These are phyloP conservation scores for Sebastes fasciatus DNA, from an alignment of 2,113 vertebrate genomes.

Conservation along the genomic window DNA sequence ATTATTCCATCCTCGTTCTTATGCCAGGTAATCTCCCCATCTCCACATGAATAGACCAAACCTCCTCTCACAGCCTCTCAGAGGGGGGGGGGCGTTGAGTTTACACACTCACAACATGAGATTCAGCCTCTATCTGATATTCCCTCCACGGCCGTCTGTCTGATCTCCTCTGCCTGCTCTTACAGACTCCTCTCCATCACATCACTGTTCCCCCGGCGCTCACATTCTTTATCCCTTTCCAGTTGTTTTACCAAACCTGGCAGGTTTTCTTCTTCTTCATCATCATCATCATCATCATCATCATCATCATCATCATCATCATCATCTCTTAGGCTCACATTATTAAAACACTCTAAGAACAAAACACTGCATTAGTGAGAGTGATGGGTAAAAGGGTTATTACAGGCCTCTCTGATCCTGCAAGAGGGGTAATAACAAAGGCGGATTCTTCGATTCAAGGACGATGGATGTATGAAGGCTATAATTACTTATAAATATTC, in stretches of 20 bases:
- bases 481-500: conserved; percentile 67
- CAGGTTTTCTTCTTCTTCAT: not conserved
- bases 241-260: conserved; percentile 42
- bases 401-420: conserved; percentile 73
- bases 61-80: not conserved
- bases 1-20: conserved; percentile 12
- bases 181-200: conserved; percentile 32
- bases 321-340: conserved; percentile 65
- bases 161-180: conserved; percentile 18
- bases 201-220: conserved; percentile 13
- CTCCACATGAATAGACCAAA: not conserved
- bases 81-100: conserved; percentile 10
- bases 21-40: not conserved
- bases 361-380: conserved; percentile 70
- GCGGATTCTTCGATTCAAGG: conserved; percentile 53
- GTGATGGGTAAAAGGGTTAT: conserved; percentile 70
- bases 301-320: conserved; percentile 5
- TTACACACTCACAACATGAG: conserved; percentile 59
- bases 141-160: conserved; percentile 19
- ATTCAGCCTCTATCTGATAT: conserved; percentile 50
- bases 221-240: conserved; percentile 62
- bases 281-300: too few relatives aligned
- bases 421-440: conserved; percentile 76
- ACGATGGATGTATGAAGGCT: conserved; percentile 46
- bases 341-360: conserved; percentile 53